Evolutionary conservation across 2,113 vertebrate genomes (phyloP), one percentile per base, ranked within the genome.

Genomic region (Ammospiza caudacuta): DNA sequence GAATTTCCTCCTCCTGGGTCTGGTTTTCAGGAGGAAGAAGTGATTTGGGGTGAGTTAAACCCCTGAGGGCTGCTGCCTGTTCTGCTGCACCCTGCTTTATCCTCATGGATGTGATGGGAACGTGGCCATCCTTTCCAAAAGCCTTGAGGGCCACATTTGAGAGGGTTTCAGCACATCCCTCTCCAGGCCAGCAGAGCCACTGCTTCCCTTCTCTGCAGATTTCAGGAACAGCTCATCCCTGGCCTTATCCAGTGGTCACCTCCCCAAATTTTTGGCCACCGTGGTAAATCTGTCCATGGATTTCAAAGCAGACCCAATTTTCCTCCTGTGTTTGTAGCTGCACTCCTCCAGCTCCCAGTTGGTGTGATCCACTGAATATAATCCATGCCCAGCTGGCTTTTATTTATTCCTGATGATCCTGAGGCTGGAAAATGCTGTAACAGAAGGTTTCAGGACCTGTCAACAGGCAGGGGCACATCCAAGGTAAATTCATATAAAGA

Each of bases 91-190:
- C 57, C 33, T 63, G 35, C 49, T 59, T 49, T 6, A 4, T 2
- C 4, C 43, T 24, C 14, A 0, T 0, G 2, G 39, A 9, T 6
- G 33, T 0, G 7, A n/a, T 6, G 44, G 14, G 51, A 61, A 11
- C 4, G 9, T 22, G 29, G 9, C 28, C 59, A 12, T 33, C 23
- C 49, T 17, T 80, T 23, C 70, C 62, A 6, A 47, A 62, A 14
- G 17, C 25, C 22, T 75, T 29, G 35, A 70, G 46, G 44, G 4
- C 9, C 20, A 1, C 10, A 2, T 51, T 35, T 39, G 17, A 46
- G 51, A 41, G 46, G 21, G 33, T 78, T 89, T 20, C 64, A 81
- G 47, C 61, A 47, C 68, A 49, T 25, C 69, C 73, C 25, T 21
- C 24, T 54, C n/a, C 66, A 41, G 74, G 8, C 23, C 20, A 9